These are phyloP conservation scores for Mus pahari DNA, from an alignment of 2,113 vertebrate genomes.

Conservation along the genomic window DNA sequence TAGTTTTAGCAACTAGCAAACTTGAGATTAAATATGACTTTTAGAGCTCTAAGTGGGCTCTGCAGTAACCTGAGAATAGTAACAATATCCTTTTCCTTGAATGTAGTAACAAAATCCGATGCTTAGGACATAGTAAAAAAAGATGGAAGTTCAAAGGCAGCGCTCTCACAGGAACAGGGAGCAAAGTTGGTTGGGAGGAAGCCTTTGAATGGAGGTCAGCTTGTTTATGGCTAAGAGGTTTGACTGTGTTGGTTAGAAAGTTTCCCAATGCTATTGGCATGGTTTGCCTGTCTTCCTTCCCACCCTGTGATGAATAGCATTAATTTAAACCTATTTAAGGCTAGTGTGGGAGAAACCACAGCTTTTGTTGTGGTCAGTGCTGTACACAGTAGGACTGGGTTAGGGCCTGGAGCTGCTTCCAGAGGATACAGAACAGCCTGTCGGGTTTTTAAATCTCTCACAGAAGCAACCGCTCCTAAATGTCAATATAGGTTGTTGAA, in stretches of 20 bases:
- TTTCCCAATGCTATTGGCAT: constrained; percentile 85
- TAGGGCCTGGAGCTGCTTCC: constrained; percentile 86
- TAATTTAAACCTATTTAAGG: constrained; percentile 95
- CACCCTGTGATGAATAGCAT: constrained; percentile 92
- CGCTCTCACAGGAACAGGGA: not conserved
- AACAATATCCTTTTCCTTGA: constrained; percentile 41
- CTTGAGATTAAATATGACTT: constrained; percentile 53
- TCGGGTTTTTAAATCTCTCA: constrained; percentile 83
- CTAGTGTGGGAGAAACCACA: constrained; percentile 94
- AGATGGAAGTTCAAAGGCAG: constrained; percentile 45
- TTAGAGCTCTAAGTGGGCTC: constrained; percentile 42
- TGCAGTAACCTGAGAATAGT: constrained; percentile 26
- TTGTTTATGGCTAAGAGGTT: constrained; percentile 72
- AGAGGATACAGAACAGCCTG: constrained; percentile 83
- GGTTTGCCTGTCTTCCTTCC: constrained; percentile 89
- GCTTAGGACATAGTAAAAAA: constrained; percentile 22
- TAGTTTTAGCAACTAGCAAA: not conserved
- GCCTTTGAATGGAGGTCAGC: constrained; percentile 63
- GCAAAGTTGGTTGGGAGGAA: constrained; percentile 42
- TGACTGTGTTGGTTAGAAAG: constrained; percentile 82
- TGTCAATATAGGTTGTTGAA: constrained; percentile 83
- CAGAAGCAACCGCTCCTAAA: constrained; percentile 85
- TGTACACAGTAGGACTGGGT: constrained; percentile 92
- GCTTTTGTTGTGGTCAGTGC: constrained; percentile 96
- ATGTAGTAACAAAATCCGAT: constrained; percentile 30